Conservation (phyloP, 1,140 invertebrate genomes). For the Pantala flavescens region DNA sequence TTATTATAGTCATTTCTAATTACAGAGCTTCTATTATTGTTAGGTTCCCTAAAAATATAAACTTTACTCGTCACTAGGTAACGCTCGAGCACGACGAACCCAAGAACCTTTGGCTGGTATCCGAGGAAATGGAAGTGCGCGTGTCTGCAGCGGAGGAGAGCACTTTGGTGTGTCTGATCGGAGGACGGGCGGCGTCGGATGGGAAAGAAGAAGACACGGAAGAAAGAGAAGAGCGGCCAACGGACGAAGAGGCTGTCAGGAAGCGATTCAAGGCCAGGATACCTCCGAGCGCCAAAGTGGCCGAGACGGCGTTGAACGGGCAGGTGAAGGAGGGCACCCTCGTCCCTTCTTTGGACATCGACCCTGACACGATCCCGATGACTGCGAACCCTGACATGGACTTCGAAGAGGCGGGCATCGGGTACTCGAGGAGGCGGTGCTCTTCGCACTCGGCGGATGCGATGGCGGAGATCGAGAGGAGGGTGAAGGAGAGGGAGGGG, state of each 20-base stretch:
- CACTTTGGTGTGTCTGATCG: slow-evolving; percentile 45
- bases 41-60: too few relatives aligned
- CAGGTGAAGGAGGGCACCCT: neutral
- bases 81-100: slow-evolving; percentile 42
- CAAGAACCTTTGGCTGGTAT: slow-evolving; percentile 41
- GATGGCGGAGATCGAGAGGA: slow-evolving; percentile 20
- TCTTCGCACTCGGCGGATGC: neutral
- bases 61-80: slow-evolving; percentile 31
- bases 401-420: slow-evolving; percentile 47
- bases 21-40: too few relatives aligned
- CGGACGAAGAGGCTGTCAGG: neutral
- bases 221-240: neutral
- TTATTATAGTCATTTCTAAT: too few relatives aligned
- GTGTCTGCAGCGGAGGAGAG: slow-evolving; percentile 40
- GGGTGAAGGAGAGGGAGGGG: slow-evolving; percentile 34
- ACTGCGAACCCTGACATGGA: slow-evolving; percentile 39
- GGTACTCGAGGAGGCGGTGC: slow-evolving; percentile 41
- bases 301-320: slow-evolving; percentile 11
- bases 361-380: slow-evolving; percentile 28
- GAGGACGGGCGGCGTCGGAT: slow-evolving; percentile 32
- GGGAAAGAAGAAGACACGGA: slow-evolving; percentile 15
- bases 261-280: neutral
- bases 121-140: slow-evolving; percentile 40
- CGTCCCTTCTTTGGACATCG: neutral
- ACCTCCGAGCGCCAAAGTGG: neutral